phyloP scores from a whole-genome alignment of 2,113 vertebrate species.

The Rhynchomys soricoides region DNA sequence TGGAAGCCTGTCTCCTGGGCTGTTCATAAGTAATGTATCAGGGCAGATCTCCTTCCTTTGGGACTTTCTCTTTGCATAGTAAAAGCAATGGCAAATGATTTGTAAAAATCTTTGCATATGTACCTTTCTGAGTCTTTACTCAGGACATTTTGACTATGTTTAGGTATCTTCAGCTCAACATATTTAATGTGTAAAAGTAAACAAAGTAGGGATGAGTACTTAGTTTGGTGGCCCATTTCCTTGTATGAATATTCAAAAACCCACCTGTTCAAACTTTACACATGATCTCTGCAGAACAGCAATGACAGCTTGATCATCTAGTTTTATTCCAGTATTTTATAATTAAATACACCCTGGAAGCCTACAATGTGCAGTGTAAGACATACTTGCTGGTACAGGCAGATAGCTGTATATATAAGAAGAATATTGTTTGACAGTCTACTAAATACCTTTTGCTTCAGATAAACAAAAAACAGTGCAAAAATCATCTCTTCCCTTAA shows the following conservation, averaged over 20 bases:
- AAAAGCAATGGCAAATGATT: slow-evolving; percentile 52
- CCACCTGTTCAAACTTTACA: slow-evolving; percentile 53
- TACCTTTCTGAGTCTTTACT: slow-evolving; percentile 1
- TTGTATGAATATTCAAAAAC: slow-evolving; percentile 81
- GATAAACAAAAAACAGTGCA: neutral
- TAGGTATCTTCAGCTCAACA: neutral
- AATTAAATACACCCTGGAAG: neutral
- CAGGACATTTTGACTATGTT: slow-evolving; percentile 69
- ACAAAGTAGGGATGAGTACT: slow-evolving; percentile 73
- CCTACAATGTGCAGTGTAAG: neutral
- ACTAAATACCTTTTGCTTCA: neutral
- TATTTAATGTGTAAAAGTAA: slow-evolving; percentile 70
- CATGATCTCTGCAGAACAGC: neutral
- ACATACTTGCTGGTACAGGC: neutral
- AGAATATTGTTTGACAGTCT: neutral
- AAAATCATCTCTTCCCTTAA: neutral
- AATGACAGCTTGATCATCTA: neutral
- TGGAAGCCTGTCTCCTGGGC: neutral
- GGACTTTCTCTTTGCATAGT: slow-evolving; percentile 57
- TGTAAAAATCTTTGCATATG: slow-evolving; percentile 34
- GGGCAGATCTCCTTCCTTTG: neutral
- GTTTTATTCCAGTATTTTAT: neutral
- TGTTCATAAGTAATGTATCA: neutral
- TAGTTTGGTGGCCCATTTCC: slow-evolving; percentile 67
- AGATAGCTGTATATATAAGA: slow-evolving; percentile 8